Percentiles rank a stretch among this genome's conserved stretches.
Evolutionary conservation across 2,888 invertebrate species (phyloP).

Genomic region (Ochropleura leucogaster): DNA sequence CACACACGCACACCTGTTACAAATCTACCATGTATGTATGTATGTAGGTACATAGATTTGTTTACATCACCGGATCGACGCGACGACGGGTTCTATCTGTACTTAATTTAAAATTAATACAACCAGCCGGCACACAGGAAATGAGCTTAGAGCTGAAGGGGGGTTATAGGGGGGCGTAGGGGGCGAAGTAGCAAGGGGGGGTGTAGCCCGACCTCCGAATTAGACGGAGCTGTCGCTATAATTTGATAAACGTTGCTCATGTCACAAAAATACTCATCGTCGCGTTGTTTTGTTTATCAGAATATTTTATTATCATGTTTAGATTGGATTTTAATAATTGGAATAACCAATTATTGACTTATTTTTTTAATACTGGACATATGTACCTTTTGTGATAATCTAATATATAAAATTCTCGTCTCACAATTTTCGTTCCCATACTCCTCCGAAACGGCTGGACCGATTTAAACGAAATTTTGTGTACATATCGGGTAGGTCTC

Average conservation of each 20-base stretch:
- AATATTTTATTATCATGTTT: neutral
- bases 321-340: constrained; percentile 1
- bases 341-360: neutral
- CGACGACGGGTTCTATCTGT: constrained; percentile 64
- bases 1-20: neutral
- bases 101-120: constrained; percentile 93
- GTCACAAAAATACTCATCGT: constrained; percentile 25
- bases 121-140: constrained; percentile 93
- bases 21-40: neutral
- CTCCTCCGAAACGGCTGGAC: too few relatives aligned
- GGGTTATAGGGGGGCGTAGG: constrained; percentile 61
- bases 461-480: too few relatives aligned
- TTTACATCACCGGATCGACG: constrained; percentile 64
- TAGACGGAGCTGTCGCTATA: constrained; percentile 78
- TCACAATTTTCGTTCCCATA: too few relatives aligned
- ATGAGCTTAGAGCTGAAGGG: constrained; percentile 91
- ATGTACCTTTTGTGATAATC: neutral
- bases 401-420: too few relatives aligned
- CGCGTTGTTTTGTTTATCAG: neutral
- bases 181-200: constrained; percentile 49
- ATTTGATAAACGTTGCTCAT: constrained; percentile 76
- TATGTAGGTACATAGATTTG: constrained; percentile 60
- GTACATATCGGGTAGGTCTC: too few relatives aligned
- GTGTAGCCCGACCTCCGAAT: constrained; percentile 76
- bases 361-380: neutral